A percentile compares a stretch with the other conserved stretches of the same genome.
Evolutionary conservation across 1,140 invertebrate species (phyloP).

Genomic region (Drosophila pruinosa): DNA sequence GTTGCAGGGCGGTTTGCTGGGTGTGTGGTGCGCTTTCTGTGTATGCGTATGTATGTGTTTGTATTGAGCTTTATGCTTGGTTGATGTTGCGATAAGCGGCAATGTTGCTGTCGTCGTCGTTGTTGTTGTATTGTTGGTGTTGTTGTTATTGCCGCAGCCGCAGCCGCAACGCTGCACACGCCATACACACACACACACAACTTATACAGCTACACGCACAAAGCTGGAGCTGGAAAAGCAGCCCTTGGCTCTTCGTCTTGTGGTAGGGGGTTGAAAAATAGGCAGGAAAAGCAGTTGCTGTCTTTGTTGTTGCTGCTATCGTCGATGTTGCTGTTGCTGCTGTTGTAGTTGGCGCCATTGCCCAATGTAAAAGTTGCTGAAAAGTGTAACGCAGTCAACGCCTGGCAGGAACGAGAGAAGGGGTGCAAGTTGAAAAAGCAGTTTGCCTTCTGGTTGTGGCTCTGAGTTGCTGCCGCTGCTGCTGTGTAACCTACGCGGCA

Average conservation of each 20-base stretch:
- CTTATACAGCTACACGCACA: not conserved
- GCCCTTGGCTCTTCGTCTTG: constrained; percentile 40
- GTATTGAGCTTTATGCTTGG: constrained; percentile 76
- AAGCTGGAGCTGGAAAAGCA: constrained; percentile 7
- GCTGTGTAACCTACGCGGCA: constrained; percentile 67
- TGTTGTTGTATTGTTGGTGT: constrained; percentile 14
- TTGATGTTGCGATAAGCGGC: constrained; percentile 78
- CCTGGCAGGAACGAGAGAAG: not conserved
- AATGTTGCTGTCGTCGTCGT: constrained; percentile 44
- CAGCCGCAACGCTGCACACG: constrained; percentile 71
- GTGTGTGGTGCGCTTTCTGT: constrained; percentile 4
- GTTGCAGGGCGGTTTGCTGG: constrained; percentile 35
- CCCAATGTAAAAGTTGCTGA: constrained; percentile 76
- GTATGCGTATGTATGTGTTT: constrained; percentile 10
- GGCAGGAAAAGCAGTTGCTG: constrained; percentile 33
- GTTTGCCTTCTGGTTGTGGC: not conserved
- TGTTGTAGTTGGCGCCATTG: constrained; percentile 74
- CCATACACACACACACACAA: constrained; percentile 29
- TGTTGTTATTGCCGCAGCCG: constrained; percentile 45
- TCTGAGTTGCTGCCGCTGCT: constrained; percentile 25
- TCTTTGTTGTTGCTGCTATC: constrained; percentile 30
- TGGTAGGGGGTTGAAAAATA: constrained; percentile 62
- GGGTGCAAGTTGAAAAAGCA: not conserved
- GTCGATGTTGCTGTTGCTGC: constrained; percentile 34
- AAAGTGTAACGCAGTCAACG: constrained; percentile 74